These are phyloP conservation scores for Tethea ocularis DNA, from an alignment of 2,888 invertebrate species.

Conservation along the genomic window DNA sequence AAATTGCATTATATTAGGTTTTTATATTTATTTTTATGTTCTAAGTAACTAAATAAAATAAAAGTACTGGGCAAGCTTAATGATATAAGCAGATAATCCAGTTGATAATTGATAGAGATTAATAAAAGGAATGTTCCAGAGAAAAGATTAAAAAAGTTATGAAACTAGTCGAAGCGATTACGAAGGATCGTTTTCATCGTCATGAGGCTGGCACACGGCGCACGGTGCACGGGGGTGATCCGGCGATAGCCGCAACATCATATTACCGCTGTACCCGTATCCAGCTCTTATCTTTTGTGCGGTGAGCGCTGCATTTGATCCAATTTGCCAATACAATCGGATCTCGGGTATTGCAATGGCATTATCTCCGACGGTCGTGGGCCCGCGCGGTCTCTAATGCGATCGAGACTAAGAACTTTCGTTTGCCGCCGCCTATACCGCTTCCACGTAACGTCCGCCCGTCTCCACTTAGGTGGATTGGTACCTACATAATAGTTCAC, in stretches of 20 bases:
- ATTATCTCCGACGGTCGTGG: conserved; percentile 73
- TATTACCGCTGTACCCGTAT: conserved; percentile 66
- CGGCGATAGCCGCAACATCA: conserved; percentile 67
- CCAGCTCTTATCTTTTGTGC: conserved; percentile 78
- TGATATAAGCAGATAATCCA: conserved; percentile 44
- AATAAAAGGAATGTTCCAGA: conserved; percentile 50
- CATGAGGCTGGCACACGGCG: conserved; percentile 30
- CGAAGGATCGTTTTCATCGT: conserved; percentile 48
- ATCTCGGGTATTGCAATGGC: conserved; percentile 80
- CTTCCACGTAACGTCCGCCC: background rate
- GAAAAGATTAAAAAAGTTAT: conserved; percentile 51
- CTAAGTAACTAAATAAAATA: background rate
- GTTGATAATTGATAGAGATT: conserved; percentile 37
- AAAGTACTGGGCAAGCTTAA: background rate
- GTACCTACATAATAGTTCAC: background rate
- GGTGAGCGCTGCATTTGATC: conserved; percentile 82
- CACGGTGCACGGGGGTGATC: conserved; percentile 47
- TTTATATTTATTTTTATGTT: conserved; percentile 29
- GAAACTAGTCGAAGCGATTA: conserved; percentile 54
- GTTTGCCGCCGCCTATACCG: conserved; percentile 45
- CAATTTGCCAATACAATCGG: conserved; percentile 84
- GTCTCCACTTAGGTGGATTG: background rate
- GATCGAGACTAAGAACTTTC: conserved; percentile 68
- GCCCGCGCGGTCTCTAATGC: conserved; percentile 70
- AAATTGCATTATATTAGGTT: conserved; percentile 44